Evolutionary conservation across 2,888 invertebrate genomes (phyloP), one percentile per base, ranked within the genome.

Genomic region (Gisinianus flammeolus): DNA sequence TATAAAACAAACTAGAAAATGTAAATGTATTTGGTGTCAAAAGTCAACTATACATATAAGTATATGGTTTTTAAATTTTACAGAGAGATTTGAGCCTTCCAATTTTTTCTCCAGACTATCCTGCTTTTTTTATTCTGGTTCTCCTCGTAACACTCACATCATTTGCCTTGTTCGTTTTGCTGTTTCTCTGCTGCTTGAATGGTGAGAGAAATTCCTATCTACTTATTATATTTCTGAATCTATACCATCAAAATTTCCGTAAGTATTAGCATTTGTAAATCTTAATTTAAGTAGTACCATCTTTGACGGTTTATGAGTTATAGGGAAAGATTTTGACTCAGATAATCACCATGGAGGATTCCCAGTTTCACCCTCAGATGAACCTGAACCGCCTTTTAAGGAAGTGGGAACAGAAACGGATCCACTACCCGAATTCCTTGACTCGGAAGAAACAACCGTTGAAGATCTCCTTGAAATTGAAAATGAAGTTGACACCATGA

Each of bases 121-220:
- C 75, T 2, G 75, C 75, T 4, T 75, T 75, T 52, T 75, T 75
- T 28, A 67, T 75, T 10, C 35, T 75, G 10, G 28, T 75, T 12
- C 66, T 75, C n/a, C 67, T 75, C 4, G 67, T 75, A 19, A 67
- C 75, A 1, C 54, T 75, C 26, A 75, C 75, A 8, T 31, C 54
- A 0, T 75, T 75, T 75, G 75, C 75, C 26, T 22, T 75, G 19
- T 75, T 75, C 35, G 54, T 75, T 16, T 64, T 75, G 6, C 66
- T 75, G 1, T 75, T 75, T 31, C 35, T 75, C 10, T 75, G 75
- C 54, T 75, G 75, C 52, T 73, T 73, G 26, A 64, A 73, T 44
- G 73, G 73, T 73, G 44, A 72, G 70, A 33, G 10, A 68, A 26
- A 44, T 44, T 16, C 6, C 16, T 44, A 16, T 10, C 44, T n/a